Percentiles rank a stretch among this genome's conserved stretches.
These are phyloP conservation scores for Hydriomena furcata DNA, from an alignment of 2,888 invertebrate genomes.

Conservation along the genomic window DNA sequence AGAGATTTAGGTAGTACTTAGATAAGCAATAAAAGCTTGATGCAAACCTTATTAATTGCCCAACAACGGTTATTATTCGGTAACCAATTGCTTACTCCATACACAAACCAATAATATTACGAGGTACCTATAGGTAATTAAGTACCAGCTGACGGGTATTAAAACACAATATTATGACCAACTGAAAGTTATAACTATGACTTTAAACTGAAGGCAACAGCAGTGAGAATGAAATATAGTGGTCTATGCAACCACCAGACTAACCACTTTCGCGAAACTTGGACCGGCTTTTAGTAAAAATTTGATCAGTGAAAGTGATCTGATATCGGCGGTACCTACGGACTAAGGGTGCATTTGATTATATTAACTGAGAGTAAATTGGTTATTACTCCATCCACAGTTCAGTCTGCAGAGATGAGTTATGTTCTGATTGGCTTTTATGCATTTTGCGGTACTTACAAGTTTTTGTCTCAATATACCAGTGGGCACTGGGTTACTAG, in stretches of 20 bases:
- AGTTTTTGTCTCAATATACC: too few species aligned
- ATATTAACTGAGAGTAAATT: constrained; percentile 33
- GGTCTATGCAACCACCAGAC: constrained; percentile 60
- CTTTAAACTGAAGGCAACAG: constrained; percentile 45
- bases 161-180: constrained; percentile 28
- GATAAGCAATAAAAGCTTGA: too few species aligned
- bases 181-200: too few species aligned
- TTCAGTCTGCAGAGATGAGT: neutral
- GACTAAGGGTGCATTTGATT: constrained; percentile 60
- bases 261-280: constrained; percentile 78
- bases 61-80: constrained; percentile 5
- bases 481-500: too few species aligned
- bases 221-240: constrained; percentile 41
- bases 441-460: too few species aligned
- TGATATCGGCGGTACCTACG: constrained; percentile 47
- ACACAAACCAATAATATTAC: constrained; percentile 25
- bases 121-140: constrained; percentile 30
- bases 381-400: neutral
- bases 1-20: too few species aligned
- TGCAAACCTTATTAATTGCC: neutral
- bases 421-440: neutral
- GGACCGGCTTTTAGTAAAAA: constrained; percentile 82
- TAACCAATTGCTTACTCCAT: neutral
- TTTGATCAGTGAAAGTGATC: constrained; percentile 80
- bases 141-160: too few species aligned